Conservation (phyloP, 1,140 invertebrate species). For the Zaprionus lachaisei region DNA sequence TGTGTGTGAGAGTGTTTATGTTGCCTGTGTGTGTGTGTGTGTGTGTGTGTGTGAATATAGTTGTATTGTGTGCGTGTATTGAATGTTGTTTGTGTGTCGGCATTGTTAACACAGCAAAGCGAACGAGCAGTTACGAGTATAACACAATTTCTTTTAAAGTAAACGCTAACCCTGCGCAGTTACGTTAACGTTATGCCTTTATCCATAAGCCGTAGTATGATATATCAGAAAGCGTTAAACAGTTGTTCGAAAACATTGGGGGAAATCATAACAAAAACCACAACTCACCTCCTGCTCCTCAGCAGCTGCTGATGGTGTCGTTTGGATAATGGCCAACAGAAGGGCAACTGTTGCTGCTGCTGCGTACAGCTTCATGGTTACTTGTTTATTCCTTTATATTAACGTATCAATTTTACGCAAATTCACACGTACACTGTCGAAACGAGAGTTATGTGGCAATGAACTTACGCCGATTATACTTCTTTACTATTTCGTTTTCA, state of each 20-base stretch:
- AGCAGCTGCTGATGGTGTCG: slow-evolving; percentile 52
- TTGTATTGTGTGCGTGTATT: slow-evolving; percentile 39
- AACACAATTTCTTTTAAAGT: slow-evolving; percentile 34
- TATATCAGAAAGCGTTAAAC: slow-evolving; percentile 62
- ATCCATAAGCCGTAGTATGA: slow-evolving; percentile 33
- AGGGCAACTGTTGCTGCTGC: slow-evolving; percentile 80
- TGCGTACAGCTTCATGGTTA: slow-evolving; percentile 69
- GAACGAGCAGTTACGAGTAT: slow-evolving; percentile 45
- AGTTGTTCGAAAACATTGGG: slow-evolving; percentile 52
- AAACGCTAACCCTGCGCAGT: slow-evolving; percentile 32
- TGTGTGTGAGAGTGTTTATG: slow-evolving; percentile 4
- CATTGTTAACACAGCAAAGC: slow-evolving; percentile 58
- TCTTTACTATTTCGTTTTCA: slow-evolving; percentile 24
- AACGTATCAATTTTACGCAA: slow-evolving; percentile 36
- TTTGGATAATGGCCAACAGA: slow-evolving; percentile 60
- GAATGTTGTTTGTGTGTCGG: slow-evolving; percentile 33
- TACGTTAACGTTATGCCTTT: slow-evolving; percentile 12
- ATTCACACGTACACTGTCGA: slow-evolving; percentile 36
- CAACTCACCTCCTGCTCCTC: slow-evolving; percentile 63
- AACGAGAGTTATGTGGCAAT: slow-evolving; percentile 19
- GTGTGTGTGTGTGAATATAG: slow-evolving; percentile 18
- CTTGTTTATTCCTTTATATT: slow-evolving; percentile 23
- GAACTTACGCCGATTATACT: slow-evolving; percentile 33
- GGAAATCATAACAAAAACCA: slow-evolving; percentile 57
- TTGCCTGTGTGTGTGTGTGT: slow-evolving; percentile 22